These are phyloP conservation scores for Odontamblyopus lacepedii DNA, from an alignment of 2,797 vertebrate species.

Conservation along the genomic window DNA sequence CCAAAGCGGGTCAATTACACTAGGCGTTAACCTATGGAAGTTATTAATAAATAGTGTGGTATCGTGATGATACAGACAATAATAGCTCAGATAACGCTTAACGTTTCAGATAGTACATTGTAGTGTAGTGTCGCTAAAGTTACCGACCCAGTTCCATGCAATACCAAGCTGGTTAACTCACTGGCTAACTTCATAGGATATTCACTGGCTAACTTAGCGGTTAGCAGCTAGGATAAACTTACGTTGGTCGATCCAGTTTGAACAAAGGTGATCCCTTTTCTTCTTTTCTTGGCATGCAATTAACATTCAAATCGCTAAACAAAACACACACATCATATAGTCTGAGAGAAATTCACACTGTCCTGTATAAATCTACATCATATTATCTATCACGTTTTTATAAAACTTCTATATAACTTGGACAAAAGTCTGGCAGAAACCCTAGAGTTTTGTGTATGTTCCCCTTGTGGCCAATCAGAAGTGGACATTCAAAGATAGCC, in stretches of 20 bases:
- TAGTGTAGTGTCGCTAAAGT: too few species aligned
- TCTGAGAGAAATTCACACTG: background rate
- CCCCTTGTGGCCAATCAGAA: constrained; percentile 60
- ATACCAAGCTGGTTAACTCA: too few species aligned
- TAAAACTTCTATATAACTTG: constrained; percentile 50
- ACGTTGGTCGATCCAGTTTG: constrained; percentile 77
- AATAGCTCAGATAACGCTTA: too few species aligned
- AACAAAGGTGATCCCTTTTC: constrained; percentile 55
- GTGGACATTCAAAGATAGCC: constrained; percentile 73
- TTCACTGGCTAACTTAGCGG: constrained; percentile 50
- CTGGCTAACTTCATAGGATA: background rate
- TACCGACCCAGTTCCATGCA: too few species aligned
- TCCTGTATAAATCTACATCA: constrained; percentile 15
- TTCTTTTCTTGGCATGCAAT: constrained; percentile 27
- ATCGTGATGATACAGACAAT: too few species aligned
- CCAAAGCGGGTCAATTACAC: background rate
- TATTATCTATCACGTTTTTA: constrained; percentile 25
- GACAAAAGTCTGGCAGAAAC: constrained; percentile 18
- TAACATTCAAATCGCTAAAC: constrained; percentile 18
- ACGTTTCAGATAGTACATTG: too few species aligned
- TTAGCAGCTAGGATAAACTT: constrained; percentile 47
- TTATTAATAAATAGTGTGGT: background rate
- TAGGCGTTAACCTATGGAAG: too few species aligned
- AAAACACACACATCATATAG: background rate
- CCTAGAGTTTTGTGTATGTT: constrained; percentile 34